Evolutionary conservation across 2,797 vertebrate genomes (phyloP), one percentile per base, ranked within the genome.

Genomic region (Antennarius maculatus): DNA sequence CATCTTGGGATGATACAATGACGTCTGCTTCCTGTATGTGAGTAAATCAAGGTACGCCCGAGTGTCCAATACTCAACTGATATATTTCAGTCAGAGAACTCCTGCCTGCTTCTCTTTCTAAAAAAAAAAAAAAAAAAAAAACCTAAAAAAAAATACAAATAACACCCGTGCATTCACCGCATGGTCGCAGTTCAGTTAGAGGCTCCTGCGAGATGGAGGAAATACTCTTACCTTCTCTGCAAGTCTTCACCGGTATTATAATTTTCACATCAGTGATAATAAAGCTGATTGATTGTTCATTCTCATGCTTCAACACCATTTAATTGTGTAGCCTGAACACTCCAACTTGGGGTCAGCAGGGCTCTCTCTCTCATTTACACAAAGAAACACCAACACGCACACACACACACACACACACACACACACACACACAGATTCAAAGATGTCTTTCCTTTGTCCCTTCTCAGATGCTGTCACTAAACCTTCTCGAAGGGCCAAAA

Each of bases 301-400:
- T 84, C 69, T 81, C 81, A 81, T 87, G 86, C 83, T 87, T 85
- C 85, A 89, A 91, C 91, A 91, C 89, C 84, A 84, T 87, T 91
- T 93, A 91, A 92, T 92, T 92, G 90, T 86, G 81, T 83, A 81
- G 81, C 81, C 65, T 74, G 81, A 83, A 81, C 83, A 79, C 69
- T 85, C 72, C 57, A 87, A 82, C 83, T 82, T 76, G 75, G 67
- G 89, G 87, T 91, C 88, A 89, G 76, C 41, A 39, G 83, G 82
- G 58, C 69, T 75, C 72, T 79, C 62, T 79, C 62, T 84, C 84
- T 92, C 83, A 90, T 90, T 90, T 89, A 73, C 84, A 84, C 80
- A 77, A 51, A 73, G 48, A 71, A 41, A 43, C 42, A 42, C 41
- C 9, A 11, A 42, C 54, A 41, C 54, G 31, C 39, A 54, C 64